Conservation (phyloP, 2,113 vertebrate species). For the Castor canadensis region DNA sequence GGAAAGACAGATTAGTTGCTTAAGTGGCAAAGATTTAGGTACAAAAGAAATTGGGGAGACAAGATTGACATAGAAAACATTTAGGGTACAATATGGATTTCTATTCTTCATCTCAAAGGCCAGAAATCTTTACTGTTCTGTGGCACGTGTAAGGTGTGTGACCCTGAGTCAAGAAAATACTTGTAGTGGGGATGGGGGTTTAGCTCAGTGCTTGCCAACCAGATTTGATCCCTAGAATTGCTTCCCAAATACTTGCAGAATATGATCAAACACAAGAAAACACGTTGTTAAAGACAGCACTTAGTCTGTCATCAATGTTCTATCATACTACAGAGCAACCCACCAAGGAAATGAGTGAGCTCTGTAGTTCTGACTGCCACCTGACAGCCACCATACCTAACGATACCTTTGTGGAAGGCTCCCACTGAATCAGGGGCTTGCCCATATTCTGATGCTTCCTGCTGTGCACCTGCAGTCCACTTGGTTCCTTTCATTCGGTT, state of each 20-base stretch:
- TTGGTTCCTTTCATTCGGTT: not conserved
- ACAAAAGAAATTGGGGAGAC: not conserved
- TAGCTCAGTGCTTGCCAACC: not conserved
- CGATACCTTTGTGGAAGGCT: not conserved
- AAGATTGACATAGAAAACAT: not conserved
- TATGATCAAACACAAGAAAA: not conserved
- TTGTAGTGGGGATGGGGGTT: not conserved
- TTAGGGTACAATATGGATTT: too few species aligned
- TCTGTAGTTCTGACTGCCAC: too few species aligned
- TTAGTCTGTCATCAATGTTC: not conserved
- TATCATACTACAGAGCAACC: not conserved
- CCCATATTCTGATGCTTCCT: not conserved
- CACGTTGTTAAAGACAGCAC: not conserved
- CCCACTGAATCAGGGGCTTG: not conserved
- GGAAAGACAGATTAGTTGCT: not conserved
- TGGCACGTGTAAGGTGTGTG: not conserved
- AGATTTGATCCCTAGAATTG: not conserved
- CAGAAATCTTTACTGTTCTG: not conserved
- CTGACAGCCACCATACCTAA: not conserved
- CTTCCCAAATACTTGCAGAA: not conserved
- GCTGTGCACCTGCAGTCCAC: not conserved
- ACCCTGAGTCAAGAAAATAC: not conserved
- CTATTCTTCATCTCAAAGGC: not conserved
- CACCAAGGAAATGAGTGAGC: not conserved
- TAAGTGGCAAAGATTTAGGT: not conserved